A percentile compares a stretch with the other conserved stretches of the same genome.
These are phyloP conservation scores for Latrodectus geometricus DNA, from an alignment of 1,140 invertebrate species.

Conservation along the genomic window DNA sequence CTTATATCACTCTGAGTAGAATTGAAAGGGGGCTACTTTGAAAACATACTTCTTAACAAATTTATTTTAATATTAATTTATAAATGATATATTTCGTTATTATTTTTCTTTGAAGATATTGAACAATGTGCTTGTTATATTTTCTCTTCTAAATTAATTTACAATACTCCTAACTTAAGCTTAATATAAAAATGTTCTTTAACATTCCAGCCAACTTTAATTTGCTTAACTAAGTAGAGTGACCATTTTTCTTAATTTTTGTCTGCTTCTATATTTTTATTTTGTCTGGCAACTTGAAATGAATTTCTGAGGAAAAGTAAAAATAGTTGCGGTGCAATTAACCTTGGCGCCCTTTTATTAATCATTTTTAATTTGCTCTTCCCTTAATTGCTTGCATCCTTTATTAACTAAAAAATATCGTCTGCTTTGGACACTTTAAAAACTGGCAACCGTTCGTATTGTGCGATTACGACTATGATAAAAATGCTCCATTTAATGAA, in stretches of 20 bases:
- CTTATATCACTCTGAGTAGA: too few relatives aligned
- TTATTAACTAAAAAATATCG: background rate
- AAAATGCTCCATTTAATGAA: slow-evolving; percentile 9
- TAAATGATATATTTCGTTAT: too few relatives aligned
- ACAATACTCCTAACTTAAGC: too few relatives aligned
- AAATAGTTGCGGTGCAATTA: background rate
- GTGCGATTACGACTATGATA: background rate
- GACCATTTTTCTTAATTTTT: background rate
- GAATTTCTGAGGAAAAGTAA: background rate
- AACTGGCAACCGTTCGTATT: background rate
- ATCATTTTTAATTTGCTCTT: slow-evolving; percentile 10
- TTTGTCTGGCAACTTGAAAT: background rate
- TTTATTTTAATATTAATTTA: too few relatives aligned
- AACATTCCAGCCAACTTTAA: too few relatives aligned
- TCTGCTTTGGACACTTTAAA: background rate
- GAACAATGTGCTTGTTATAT: too few relatives aligned
- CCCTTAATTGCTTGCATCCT: background rate
- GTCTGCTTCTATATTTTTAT: background rate
- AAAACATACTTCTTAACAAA: too few relatives aligned
- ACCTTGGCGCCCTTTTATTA: slow-evolving; percentile 4
- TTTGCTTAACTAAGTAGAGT: too few relatives aligned
- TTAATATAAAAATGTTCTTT: too few relatives aligned
- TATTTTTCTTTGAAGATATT: too few relatives aligned
- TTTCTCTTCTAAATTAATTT: too few relatives aligned
- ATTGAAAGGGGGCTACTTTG: too few relatives aligned